phyloP scores from a whole-genome alignment of 1,140 invertebrate genomes.

The Nasonia longicornis region DNA sequence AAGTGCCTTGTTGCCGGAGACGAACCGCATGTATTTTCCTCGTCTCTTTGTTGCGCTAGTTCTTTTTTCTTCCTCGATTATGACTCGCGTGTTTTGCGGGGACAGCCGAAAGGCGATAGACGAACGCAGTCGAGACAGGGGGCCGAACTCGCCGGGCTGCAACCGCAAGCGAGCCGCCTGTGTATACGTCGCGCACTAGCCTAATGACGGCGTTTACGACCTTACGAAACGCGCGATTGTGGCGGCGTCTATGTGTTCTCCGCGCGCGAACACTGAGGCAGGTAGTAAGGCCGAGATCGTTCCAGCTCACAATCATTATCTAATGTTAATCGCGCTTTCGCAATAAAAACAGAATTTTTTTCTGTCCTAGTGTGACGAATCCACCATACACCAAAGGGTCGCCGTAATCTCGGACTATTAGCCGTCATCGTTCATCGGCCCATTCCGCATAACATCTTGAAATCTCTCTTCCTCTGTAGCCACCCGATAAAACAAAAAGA shows the following conservation, averaged over 20 bases:
- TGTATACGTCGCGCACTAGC: background rate
- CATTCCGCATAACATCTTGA: constrained; percentile 13
- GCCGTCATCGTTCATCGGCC: background rate
- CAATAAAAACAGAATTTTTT: background rate
- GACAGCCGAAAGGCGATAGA: background rate
- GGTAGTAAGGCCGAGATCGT: no score
- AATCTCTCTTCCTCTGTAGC: background rate
- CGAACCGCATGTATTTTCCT: constrained; percentile 37
- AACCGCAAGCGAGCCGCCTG: constrained; percentile 21
- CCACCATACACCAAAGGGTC: background rate
- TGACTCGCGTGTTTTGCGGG: background rate
- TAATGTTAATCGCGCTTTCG: background rate
- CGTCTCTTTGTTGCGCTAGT: background rate
- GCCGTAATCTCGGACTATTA: background rate
- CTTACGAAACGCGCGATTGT: constrained; percentile 27
- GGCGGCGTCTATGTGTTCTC: background rate
- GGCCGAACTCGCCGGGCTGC: background rate
- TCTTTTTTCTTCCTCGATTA: constrained; percentile 11
- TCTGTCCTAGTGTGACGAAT: background rate
- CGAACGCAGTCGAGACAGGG: background rate
- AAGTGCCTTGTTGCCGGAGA: constrained; percentile 45
- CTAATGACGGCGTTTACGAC: constrained; percentile 34
- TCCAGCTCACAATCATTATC: background rate
- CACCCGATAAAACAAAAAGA: background rate
- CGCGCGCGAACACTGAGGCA: no score